phyloP scores from a whole-genome alignment of 2,113 vertebrate species.

The Paramormyrops kingsleyae region DNA sequence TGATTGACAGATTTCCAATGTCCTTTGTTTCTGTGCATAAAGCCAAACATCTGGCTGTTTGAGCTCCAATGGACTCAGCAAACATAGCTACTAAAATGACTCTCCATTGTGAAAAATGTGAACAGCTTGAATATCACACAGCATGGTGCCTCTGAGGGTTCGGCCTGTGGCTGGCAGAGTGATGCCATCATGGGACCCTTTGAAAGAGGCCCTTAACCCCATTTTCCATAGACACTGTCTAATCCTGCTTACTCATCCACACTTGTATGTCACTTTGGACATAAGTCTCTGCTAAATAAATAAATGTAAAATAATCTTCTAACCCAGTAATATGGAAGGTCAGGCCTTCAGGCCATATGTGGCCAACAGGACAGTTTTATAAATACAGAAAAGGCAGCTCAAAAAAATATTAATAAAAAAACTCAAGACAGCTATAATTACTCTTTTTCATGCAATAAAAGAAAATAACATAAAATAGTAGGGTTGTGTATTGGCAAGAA shows the following conservation, averaged over 20 bases:
- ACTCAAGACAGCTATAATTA: too few species aligned
- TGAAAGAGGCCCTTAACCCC: not conserved
- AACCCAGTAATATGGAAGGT: not conserved
- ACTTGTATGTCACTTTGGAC: not conserved
- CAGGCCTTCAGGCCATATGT: too few species aligned
- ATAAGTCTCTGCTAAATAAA: not conserved
- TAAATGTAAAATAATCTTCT: not conserved
- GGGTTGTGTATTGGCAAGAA: too few species aligned
- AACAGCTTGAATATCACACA: not conserved
- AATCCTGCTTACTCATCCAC: not conserved
- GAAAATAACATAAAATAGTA: not conserved
- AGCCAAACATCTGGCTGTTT: not conserved
- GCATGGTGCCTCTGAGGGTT: not conserved
- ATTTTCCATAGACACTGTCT: not conserved
- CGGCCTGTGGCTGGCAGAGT: not conserved
- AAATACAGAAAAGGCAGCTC: too few species aligned
- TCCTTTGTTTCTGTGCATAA: not conserved
- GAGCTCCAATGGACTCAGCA: not conserved
- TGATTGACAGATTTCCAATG: not conserved
- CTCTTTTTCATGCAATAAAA: not conserved
- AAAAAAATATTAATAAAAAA: too few species aligned
- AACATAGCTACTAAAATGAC: not conserved
- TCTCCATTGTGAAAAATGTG: not conserved
- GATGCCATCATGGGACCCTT: not conserved
- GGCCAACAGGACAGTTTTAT: too few species aligned